Percentiles rank a stretch among this genome's conserved stretches.
phyloP scores from a whole-genome alignment of 2,113 vertebrate species.

The Ictidomys tridecemlineatus region DNA sequence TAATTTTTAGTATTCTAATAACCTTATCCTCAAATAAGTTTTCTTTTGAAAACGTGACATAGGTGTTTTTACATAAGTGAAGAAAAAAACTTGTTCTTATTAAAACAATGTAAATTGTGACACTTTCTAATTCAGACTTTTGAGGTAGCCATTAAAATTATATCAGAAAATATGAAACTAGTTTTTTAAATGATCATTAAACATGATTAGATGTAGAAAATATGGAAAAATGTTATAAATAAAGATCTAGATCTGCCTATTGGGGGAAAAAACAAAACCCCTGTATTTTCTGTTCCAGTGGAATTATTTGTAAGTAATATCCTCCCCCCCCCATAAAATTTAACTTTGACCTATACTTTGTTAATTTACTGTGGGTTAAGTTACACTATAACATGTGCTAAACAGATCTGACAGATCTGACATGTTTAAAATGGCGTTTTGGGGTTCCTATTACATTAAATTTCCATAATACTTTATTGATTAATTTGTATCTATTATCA shows the following conservation, averaged over 20 bases:
- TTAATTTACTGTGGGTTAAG: slow-evolving; percentile 24
- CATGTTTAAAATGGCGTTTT: slow-evolving; percentile 76
- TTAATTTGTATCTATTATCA: slow-evolving; percentile 73
- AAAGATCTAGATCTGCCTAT: neutral
- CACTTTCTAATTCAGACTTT: slow-evolving; percentile 36
- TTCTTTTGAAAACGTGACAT: neutral
- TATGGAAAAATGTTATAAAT: slow-evolving; percentile 58
- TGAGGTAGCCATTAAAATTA: slow-evolving; percentile 49
- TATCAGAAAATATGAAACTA: neutral
- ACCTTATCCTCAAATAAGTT: neutral
- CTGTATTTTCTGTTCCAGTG: neutral
- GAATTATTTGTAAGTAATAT: neutral
- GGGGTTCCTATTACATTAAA: slow-evolving; percentile 74
- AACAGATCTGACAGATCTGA: slow-evolving; percentile 76
- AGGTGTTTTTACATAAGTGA: neutral
- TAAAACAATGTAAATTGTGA: slow-evolving; percentile 26
- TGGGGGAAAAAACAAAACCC: neutral
- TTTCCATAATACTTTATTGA: slow-evolving; percentile 59
- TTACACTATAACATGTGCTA: slow-evolving; percentile 26
- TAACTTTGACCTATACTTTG: slow-evolving; percentile 57
- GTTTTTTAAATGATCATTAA: slow-evolving; percentile 31
- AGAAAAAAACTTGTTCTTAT: slow-evolving; percentile 38
- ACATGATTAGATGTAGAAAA: neutral
- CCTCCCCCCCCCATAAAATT: neutral
- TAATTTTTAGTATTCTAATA: slow-evolving; percentile 56